These are phyloP conservation scores for Platycnemis pennipes DNA, from an alignment of 2,888 invertebrate species.

Conservation along the genomic window DNA sequence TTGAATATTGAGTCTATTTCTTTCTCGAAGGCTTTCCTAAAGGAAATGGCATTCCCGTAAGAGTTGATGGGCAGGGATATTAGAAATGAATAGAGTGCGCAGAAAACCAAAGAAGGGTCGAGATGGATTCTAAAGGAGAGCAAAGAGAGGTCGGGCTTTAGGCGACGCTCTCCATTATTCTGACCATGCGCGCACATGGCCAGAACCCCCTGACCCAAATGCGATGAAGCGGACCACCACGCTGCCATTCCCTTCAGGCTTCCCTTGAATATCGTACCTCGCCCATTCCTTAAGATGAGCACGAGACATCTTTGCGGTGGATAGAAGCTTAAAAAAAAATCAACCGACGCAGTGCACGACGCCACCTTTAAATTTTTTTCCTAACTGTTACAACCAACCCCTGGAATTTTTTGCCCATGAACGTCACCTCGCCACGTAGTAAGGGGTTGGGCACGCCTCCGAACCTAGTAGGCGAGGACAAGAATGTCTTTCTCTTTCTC, in stretches of 20 bases:
- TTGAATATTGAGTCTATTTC: neutral
- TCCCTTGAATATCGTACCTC: neutral
- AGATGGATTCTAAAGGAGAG: too few relatives aligned
- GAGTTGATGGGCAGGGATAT: too few relatives aligned
- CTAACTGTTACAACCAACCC: neutral
- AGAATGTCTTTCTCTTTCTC: too few relatives aligned
- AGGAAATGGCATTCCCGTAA: neutral
- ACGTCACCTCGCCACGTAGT: too few relatives aligned
- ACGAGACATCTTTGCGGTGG: neutral
- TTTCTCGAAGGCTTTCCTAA: neutral
- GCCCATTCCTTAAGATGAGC: neutral
- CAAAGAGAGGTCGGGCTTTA: neutral
- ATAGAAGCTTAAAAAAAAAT: neutral
- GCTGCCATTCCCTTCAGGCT: neutral
- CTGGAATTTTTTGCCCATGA: too few relatives aligned
- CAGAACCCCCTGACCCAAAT: neutral
- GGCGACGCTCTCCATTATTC: neutral
- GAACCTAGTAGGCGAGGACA: too few relatives aligned
- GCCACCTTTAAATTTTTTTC: neutral
- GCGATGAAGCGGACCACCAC: neutral
- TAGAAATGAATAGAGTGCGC: too few relatives aligned
- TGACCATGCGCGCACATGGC: neutral
- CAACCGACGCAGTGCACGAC: too few relatives aligned
- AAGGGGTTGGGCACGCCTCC: too few relatives aligned
- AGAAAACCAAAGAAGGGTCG: too few relatives aligned